A percentile compares a stretch with the other conserved stretches of the same genome.
These are phyloP conservation scores for Molothrus aeneus DNA, from an alignment of 2,797 vertebrate species.

Conservation along the genomic window DNA sequence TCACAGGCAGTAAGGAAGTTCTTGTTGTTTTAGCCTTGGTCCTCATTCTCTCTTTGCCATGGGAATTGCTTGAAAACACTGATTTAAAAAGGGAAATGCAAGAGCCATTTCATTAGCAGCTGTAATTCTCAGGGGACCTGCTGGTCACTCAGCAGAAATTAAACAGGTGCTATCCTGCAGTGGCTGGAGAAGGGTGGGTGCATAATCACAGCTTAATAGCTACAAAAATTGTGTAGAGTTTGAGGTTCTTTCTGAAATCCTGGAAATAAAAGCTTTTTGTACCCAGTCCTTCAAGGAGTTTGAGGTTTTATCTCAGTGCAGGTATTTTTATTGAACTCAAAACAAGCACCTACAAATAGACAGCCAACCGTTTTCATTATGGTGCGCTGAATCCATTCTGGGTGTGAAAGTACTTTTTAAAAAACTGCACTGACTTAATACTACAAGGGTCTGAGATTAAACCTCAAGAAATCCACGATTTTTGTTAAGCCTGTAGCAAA, in stretches of 20 bases:
- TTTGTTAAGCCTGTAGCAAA: background rate
- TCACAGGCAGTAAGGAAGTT: background rate
- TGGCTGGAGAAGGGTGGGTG: background rate
- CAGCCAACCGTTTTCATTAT: background rate
- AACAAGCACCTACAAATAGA: background rate
- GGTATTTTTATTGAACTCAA: background rate
- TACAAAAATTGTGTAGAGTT: background rate
- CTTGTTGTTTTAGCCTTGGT: background rate
- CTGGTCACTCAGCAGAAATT: background rate
- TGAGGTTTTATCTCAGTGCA: background rate
- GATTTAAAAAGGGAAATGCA: background rate
- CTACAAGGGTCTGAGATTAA: background rate
- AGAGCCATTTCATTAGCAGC: background rate
- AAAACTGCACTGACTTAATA: background rate
- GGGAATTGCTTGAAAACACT: background rate
- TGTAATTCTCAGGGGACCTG: accelerated
- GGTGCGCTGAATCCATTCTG: background rate
- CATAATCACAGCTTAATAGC: background rate
- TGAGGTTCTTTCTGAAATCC: background rate
- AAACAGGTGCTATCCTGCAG: background rate
- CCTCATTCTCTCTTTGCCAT: background rate
- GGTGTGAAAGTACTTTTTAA: background rate
- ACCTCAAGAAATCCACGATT: background rate
- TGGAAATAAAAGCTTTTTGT: background rate
- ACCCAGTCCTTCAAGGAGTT: background rate